Evolutionary conservation across 2,797 vertebrate species (phyloP).

Genomic region (Periparus ater): DNA sequence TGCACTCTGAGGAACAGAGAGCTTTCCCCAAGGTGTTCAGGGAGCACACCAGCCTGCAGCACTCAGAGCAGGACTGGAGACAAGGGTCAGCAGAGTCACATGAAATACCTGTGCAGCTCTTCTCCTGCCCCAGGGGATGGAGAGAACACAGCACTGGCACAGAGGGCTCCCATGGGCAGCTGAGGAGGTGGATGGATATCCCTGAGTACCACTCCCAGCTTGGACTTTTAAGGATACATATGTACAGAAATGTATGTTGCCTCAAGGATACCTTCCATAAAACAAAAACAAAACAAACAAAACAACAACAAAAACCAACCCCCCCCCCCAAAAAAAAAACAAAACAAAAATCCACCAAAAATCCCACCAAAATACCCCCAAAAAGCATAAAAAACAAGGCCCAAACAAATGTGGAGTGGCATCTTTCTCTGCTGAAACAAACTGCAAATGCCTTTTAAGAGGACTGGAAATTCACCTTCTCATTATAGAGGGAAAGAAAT

Average conservation of each 20-base stretch:
- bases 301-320: neutral
- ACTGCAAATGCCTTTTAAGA: neutral
- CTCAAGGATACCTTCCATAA: neutral
- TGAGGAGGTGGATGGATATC: neutral
- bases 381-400: neutral
- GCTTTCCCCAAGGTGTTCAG: neutral
- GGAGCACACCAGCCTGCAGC: neutral
- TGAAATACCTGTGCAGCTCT: neutral
- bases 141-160: neutral
- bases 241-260: neutral
- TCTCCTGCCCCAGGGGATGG: neutral
- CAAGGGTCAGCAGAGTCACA: neutral
- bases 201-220: accelerated
- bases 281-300: neutral
- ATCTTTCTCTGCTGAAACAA: neutral
- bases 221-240: neutral
- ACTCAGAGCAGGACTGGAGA: neutral
- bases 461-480: neutral
- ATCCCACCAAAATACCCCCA: neutral
- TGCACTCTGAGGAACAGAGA: neutral
- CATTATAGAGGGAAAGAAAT: neutral
- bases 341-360: neutral
- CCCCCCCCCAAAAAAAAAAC: neutral
- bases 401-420: neutral
- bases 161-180: accelerated